phyloP scores from a whole-genome alignment of 2,113 vertebrate genomes.

The Hemiprocne comata region DNA sequence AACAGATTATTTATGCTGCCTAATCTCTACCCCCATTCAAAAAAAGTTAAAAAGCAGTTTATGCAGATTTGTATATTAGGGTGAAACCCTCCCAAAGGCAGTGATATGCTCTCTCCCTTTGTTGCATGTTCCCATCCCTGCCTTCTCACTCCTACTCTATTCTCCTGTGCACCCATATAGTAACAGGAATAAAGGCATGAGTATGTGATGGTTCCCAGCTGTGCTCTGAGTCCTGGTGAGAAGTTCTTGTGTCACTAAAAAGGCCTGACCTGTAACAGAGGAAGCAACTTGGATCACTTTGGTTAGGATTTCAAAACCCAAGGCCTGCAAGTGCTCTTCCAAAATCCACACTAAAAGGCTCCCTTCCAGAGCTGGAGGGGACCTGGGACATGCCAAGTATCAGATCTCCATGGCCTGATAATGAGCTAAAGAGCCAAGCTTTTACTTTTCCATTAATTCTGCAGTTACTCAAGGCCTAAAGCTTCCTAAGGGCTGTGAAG shows the following conservation, averaged over 20 bases:
- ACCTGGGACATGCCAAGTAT: background rate
- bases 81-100: background rate
- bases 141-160: background rate
- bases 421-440: background rate
- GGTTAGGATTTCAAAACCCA: background rate
- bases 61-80: background rate
- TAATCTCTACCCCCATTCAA: background rate
- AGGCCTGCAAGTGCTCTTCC: background rate
- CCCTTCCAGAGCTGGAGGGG: background rate
- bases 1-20: background rate
- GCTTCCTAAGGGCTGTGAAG: background rate
- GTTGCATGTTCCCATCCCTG: background rate
- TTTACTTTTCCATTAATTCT: background rate
- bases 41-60: background rate
- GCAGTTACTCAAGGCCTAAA: background rate
- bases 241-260: background rate
- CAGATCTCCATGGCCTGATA: background rate
- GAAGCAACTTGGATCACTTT: background rate
- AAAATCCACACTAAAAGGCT: background rate
- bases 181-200: background rate
- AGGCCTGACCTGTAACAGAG: background rate
- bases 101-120: background rate
- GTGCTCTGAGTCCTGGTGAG: background rate
- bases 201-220: background rate
- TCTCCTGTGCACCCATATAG: background rate